Base-by-base conservation (phyloP, 64 coral and sea anemone species). In the Pachyseris speciosa region DNA sequence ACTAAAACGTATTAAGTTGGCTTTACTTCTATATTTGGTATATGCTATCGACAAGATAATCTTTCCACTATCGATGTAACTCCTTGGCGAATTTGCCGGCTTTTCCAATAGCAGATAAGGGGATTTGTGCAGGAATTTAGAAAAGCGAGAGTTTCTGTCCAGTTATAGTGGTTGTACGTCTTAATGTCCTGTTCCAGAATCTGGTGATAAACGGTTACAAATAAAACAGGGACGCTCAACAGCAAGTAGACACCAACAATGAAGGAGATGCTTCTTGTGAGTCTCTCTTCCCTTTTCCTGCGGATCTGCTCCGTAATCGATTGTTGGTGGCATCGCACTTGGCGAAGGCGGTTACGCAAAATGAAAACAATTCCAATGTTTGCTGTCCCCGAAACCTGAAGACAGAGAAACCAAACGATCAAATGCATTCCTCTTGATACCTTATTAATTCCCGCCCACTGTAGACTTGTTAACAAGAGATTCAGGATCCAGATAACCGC, bases 141-240 rank as follows among this genome's bases (percentile, higher is more conserved):
- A 71, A 93, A 93, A 2, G 91, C 91, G 55, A 61, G 69, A 2
- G 91, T 93, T 30, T 93, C 91, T 45, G 72, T 67, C 91, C 91
- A 93, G 74, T 83, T 93, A 24, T 86, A 93, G 1, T 51, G 83
- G 41, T 93, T 86, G 24, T 86, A 87, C 22, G 37, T 86, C 59
- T 64, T 57, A 9, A 93, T 45, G 44, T 59, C 53, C 0, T 33
- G 55, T 13, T 36, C 72, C 1, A 64, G 43, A 72, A 93, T 74
- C 39, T 93, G 91, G 33, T 89, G 86, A 13, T 79, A 50, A 27
- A 87, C 34, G n/a, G 69, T 84, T 12, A 93, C 84, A n/a, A 93
- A 22, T 16, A 93, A 80, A 38, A 93, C 91, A 20, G 91, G 91
- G 17, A 87, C 13, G 27, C 79, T 93, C 4, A 93, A 58, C 5